A percentile compares a stretch with the other conserved stretches of the same genome.
Conservation (phyloP, 1,140 invertebrate genomes). For the Bicyclus anynana region DNA sequence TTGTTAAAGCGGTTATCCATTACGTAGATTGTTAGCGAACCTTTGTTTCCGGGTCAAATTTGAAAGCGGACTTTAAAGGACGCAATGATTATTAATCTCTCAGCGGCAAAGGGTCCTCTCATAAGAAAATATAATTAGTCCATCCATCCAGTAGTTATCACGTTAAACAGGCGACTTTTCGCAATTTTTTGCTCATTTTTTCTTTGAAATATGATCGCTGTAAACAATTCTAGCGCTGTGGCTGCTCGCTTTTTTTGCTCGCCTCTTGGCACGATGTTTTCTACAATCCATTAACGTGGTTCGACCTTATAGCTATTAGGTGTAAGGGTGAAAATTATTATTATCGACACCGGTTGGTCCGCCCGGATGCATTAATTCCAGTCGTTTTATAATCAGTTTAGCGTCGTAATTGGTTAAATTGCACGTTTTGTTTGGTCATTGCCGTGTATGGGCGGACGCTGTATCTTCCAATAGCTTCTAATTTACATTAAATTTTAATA, state of each 20-base stretch:
- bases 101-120: background rate
- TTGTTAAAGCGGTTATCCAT: constrained; percentile 6
- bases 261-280: constrained; percentile 8
- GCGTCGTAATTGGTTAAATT: constrained; percentile 47
- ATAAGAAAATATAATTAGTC: constrained; percentile 22
- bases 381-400: constrained; percentile 49
- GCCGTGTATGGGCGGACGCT: constrained; percentile 22
- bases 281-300: constrained; percentile 7
- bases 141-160: constrained; percentile 15
- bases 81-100: background rate
- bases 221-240: constrained; percentile 37
- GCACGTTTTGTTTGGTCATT: constrained; percentile 38
- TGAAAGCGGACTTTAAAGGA: background rate
- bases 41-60: background rate
- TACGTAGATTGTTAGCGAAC: background rate
- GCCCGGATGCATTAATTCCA: constrained; percentile 48
- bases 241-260: constrained; percentile 28
- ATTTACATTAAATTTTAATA: constrained; percentile 24
- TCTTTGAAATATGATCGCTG: constrained; percentile 35
- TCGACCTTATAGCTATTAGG: constrained; percentile 16
- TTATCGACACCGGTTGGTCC: background rate
- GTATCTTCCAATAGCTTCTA: constrained; percentile 23
- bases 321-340: constrained; percentile 27
- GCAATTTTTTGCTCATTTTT: constrained; percentile 23
- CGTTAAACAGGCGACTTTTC: constrained; percentile 21